phyloP scores from a whole-genome alignment of 1,140 invertebrate genomes.

The Sipha flava region DNA sequence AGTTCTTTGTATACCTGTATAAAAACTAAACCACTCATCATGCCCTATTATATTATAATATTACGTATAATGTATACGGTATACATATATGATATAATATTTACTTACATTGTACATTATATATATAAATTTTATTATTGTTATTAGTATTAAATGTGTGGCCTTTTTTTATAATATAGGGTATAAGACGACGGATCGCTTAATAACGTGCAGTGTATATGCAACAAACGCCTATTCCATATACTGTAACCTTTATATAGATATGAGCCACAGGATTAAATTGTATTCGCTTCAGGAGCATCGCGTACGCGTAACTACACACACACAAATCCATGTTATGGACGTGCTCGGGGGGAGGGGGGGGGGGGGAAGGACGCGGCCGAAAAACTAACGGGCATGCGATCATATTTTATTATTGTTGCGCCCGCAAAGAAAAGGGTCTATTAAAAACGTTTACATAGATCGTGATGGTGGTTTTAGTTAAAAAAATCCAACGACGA shows the following conservation, averaged over 20 bases:
- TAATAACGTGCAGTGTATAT: not conserved
- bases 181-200: not conserved
- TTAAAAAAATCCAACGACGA: not conserved
- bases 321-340: not conserved
- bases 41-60: too few species aligned
- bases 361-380: not conserved
- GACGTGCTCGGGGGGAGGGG: too few species aligned
- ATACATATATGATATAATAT: too few species aligned
- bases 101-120: not conserved
- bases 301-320: not conserved
- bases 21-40: too few species aligned
- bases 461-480: constrained; percentile 1
- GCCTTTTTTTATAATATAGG: not conserved
- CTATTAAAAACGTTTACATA: constrained; percentile 23
- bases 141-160: constrained; percentile 17
- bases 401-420: not conserved
- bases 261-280: too few species aligned
- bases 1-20: too few species aligned
- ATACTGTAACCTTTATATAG: too few species aligned
- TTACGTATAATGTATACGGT: not conserved
- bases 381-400: constrained; percentile 23
- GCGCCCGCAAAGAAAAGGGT: not conserved
- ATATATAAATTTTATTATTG: not conserved
- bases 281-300: constrained; percentile 11
- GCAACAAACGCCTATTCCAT: too few species aligned